Conservation (phyloP, 2,888 invertebrate genomes). For the Scaptomyza cyrtandrae region DNA sequence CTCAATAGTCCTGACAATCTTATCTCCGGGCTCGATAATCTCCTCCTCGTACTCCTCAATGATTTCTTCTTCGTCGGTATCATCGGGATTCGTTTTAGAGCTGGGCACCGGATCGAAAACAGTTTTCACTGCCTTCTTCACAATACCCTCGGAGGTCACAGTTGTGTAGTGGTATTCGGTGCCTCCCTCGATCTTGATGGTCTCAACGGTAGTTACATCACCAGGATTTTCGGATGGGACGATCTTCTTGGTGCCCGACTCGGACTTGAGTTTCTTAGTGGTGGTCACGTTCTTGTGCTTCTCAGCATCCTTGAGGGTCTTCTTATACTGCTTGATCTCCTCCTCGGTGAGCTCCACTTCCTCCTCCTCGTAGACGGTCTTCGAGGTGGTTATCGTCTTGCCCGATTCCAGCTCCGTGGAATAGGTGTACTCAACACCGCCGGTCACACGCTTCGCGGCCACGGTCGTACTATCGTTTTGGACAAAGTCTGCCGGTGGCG, state of each 20-base stretch:
- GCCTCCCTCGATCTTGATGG: constrained; percentile 83
- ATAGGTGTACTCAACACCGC: constrained; percentile 83
- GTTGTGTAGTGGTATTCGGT: constrained; percentile 84
- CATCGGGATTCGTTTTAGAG: constrained; percentile 75
- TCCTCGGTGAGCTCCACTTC: constrained; percentile 83
- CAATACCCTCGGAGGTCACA: constrained; percentile 83
- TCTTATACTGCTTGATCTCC: constrained; percentile 82
- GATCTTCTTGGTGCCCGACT: constrained; percentile 83
- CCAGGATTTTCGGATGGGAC: constrained; percentile 84
- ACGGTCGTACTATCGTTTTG: constrained; percentile 82
- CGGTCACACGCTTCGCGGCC: constrained; percentile 79
- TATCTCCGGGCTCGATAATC: constrained; percentile 84
- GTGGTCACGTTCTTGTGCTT: constrained; percentile 83
- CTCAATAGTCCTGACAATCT: constrained; percentile 82
- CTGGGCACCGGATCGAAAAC: constrained; percentile 83
- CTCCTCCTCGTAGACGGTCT: constrained; percentile 84
- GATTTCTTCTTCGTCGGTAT: constrained; percentile 83
- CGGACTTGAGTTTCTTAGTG: constrained; percentile 82
- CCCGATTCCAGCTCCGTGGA: constrained; percentile 82
- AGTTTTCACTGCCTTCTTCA: constrained; percentile 84
- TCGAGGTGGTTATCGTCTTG: constrained; percentile 83
- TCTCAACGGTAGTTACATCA: constrained; percentile 84
- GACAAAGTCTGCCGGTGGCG: constrained; percentile 83
- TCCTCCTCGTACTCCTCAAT: constrained; percentile 84
- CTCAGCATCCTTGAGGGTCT: constrained; percentile 83